Base-by-base conservation (phyloP, 1,140 invertebrate genomes). In the Heliconius nattereri region DNA sequence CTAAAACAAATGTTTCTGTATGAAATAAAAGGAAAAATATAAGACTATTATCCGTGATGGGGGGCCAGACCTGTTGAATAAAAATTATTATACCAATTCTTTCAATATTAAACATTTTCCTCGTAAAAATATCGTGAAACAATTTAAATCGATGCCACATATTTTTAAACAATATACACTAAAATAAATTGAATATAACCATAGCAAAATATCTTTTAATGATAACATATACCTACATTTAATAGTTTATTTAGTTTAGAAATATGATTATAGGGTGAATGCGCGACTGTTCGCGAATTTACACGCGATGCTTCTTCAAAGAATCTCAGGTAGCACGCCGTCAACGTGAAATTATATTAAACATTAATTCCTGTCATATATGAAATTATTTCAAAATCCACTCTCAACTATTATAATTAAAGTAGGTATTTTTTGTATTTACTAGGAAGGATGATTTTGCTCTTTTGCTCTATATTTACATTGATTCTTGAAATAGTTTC, bases 241-340 rank as follows among this genome's bases (percentile, higher is more conserved):
- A 79, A 72, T 76, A 45, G 52, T 79, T 79, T 75, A 71, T 79
- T 79, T 79, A 79, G 78, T 72, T 75, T 75, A 79, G 74, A 20
- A 74, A 77, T 74, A 77, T 77, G 72, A 81, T 81, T 81, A 81
- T 81, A 72, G 80, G 77, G 84, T 87, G 80, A 78, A 84, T 81
- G 78, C 78, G 82, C 82, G 81, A 77, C 45, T 77, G 80, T 90
- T 86, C 81, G 84, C 85, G 85, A 83, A 86, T 86, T 84, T 88
- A 88, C 87, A 86, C 85, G 83, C 75, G 79, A 81, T 83, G 76
- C 40, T 79, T 82, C 84, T 90, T 90, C 86, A 89, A 82, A 85
- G 87, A 89, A 87, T 83, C 83, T 85, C 89, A 91, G 89, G 89
- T 91, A 90, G 86, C 83, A 72, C 78, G 70, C 71, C 37, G 71